Percentiles rank a stretch among this genome's conserved stretches.
phyloP scores from a whole-genome alignment of 2,797 vertebrate species.

The Vireo griseus region DNA sequence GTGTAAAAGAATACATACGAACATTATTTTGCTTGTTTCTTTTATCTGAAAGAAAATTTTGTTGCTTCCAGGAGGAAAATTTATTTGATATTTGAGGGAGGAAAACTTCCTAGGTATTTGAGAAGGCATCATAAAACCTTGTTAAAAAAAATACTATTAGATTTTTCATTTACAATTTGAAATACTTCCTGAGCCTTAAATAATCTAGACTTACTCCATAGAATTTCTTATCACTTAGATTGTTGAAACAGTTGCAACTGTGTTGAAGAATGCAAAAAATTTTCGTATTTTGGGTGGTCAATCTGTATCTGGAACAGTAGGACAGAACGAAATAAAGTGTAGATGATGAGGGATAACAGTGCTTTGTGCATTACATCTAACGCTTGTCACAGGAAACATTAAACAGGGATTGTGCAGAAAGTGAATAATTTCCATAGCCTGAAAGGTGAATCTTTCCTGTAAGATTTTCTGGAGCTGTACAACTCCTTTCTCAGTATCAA shows the following conservation, averaged over 20 bases:
- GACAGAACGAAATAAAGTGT: not conserved
- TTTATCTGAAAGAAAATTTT: not conserved
- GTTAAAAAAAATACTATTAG: not conserved
- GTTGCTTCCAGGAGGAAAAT: not conserved
- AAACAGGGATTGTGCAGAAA: not conserved
- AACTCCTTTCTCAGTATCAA: not conserved
- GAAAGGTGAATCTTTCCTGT: not conserved
- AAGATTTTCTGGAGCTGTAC: not conserved
- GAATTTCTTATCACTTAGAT: not conserved
- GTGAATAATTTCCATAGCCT: not conserved
- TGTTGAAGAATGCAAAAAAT: not conserved
- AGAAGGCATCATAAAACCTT: not conserved
- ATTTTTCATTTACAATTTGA: not conserved
- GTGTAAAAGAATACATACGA: not conserved
- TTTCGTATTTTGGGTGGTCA: accelerated
- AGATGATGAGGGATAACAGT: not conserved
- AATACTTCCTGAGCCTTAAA: not conserved
- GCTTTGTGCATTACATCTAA: not conserved
- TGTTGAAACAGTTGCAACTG: not conserved
- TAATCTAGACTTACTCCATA: not conserved
- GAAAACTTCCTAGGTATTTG: not conserved
- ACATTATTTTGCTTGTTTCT: not conserved
- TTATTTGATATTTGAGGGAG: not conserved
- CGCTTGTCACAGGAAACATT: not conserved
- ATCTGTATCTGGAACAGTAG: not conserved